Evolutionary conservation across 2,797 vertebrate species (phyloP).

Genomic region (Bovichtus variegatus): DNA sequence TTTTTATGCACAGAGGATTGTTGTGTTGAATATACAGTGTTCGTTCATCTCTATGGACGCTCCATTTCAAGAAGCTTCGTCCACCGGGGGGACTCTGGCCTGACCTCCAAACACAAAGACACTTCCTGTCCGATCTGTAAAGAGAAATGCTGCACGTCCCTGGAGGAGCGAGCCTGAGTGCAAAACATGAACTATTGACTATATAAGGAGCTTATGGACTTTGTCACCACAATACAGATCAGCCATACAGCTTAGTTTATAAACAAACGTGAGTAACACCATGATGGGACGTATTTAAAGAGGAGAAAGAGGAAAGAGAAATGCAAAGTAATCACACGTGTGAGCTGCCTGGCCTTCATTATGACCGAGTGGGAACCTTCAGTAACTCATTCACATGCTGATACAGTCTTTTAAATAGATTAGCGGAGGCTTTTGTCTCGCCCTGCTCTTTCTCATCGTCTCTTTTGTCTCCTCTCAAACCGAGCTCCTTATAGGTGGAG

Average conservation of each 20-base stretch:
- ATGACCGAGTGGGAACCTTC: constrained; percentile 37
- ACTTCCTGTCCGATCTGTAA: constrained; percentile 72
- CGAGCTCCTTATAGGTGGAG: constrained; percentile 10
- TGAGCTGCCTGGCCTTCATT: not conserved
- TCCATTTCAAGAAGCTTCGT: constrained; percentile 60
- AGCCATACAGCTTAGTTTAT: constrained; percentile 4
- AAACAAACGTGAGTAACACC: constrained; percentile 30
- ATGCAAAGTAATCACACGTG: constrained; percentile 18
- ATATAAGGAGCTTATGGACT: constrained; percentile 67
- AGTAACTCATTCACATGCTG: constrained; percentile 28
- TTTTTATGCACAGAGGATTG: constrained; percentile 9
- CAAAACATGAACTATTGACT: constrained; percentile 66
- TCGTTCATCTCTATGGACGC: constrained; percentile 44
- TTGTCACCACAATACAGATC: constrained; percentile 31
- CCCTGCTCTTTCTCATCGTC: constrained; percentile 24
- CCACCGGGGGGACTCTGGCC: constrained; percentile 39
- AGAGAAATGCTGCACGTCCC: constrained; percentile 60
- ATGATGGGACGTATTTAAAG: not conserved
- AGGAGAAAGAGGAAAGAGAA: not conserved
- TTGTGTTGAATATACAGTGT: constrained; percentile 45
- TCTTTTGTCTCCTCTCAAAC: constrained; percentile 13
- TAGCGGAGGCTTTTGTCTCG: constrained; percentile 32
- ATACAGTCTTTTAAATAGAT: constrained; percentile 45
- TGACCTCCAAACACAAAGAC: constrained; percentile 67
- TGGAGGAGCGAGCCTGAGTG: constrained; percentile 32